phyloP scores from a whole-genome alignment of 2,797 vertebrate genomes.

The Lemur catta region DNA sequence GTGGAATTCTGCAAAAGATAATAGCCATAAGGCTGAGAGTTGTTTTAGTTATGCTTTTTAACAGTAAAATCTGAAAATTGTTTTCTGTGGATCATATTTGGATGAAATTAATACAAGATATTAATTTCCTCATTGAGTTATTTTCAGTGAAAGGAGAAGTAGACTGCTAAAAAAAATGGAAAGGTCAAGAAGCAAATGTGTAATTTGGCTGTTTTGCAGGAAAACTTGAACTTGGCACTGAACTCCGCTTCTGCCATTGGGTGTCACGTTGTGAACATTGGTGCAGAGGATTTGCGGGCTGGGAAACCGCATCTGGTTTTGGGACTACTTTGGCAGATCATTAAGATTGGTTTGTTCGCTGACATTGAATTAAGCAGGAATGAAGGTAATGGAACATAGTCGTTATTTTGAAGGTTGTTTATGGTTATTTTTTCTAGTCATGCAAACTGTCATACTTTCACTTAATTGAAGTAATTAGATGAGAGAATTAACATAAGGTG shows the following conservation, averaged over 20 bases:
- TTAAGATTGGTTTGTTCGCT: constrained; percentile 97
- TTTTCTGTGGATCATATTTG: constrained; percentile 35
- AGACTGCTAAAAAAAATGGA: neutral
- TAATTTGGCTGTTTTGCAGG: constrained; percentile 84
- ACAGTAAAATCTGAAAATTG: constrained; percentile 11
- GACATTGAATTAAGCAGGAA: constrained; percentile 96
- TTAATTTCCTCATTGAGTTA: constrained; percentile 22
- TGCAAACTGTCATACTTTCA: neutral
- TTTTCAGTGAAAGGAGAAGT: constrained; percentile 40
- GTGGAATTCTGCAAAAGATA: constrained; percentile 42
- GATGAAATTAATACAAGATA: neutral
- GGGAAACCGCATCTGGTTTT: constrained; percentile 97
- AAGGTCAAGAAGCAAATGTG: constrained; percentile 31
- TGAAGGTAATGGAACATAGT: constrained; percentile 87
- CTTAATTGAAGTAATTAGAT: constrained; percentile 19
- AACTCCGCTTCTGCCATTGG: constrained; percentile 98
- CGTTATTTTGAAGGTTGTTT: constrained; percentile 18
- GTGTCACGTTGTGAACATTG: constrained; percentile 98
- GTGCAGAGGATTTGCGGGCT: constrained; percentile 94
- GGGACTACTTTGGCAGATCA: constrained; percentile 97
- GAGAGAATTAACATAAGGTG: constrained; percentile 30
- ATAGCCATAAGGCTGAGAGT: neutral
- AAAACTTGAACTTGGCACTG: constrained; percentile 96
- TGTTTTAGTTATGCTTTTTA: constrained; percentile 2
- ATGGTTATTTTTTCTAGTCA: constrained; percentile 16